A percentile compares a stretch with the other conserved stretches of the same genome.
These are phyloP conservation scores for Mizuhopecten yessoensis DNA, from an alignment of 1,140 invertebrate species.

Conservation along the genomic window DNA sequence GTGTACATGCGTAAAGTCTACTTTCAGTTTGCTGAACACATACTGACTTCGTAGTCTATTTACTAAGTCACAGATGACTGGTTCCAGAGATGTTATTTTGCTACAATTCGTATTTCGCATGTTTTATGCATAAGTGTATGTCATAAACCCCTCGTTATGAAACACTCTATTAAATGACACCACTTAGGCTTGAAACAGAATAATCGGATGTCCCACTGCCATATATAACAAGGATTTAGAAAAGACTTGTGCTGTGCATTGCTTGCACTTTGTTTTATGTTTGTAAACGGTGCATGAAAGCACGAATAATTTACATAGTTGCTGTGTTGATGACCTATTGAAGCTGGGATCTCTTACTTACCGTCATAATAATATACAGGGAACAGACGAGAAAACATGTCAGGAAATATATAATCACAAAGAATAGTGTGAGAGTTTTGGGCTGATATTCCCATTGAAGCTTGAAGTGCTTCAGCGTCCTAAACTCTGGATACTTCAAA, in stretches of 20 bases:
- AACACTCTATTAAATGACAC: no score
- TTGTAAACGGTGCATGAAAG: no score
- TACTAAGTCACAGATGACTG: background rate
- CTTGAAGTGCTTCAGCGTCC: background rate
- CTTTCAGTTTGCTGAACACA: background rate
- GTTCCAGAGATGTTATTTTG: background rate
- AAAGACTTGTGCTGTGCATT: no score
- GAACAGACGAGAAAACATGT: conserved; percentile 13
- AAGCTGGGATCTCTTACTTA: background rate
- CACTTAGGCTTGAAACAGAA: no score
- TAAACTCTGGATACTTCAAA: background rate
- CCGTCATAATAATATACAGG: background rate
- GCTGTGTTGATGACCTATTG: background rate
- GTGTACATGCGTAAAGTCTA: background rate
- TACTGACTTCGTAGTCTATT: no score
- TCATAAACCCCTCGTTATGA: no score
- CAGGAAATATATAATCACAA: background rate
- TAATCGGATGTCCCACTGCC: no score
- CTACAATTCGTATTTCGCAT: no score
- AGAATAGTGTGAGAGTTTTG: background rate
- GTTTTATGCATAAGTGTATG: no score
- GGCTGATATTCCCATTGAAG: conserved; percentile 37
- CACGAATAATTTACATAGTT: no score
- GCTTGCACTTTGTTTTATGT: no score
- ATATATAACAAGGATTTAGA: no score